phyloP scores from a whole-genome alignment of 1,140 invertebrate species.

The Rhyzopertha dominica region DNA sequence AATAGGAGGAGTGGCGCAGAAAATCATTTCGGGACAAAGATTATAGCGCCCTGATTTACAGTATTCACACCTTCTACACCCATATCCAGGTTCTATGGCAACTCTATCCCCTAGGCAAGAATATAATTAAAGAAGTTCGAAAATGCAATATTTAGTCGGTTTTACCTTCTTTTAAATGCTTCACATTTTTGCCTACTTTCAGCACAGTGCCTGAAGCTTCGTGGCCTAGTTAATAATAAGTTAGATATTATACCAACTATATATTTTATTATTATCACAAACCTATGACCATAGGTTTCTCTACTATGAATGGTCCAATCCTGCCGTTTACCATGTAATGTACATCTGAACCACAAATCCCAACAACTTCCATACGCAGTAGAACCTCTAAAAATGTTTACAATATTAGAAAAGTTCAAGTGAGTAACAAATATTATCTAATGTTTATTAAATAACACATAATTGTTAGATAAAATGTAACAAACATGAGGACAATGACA shows the following conservation, averaged over 20 bases:
- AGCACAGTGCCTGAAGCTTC: constrained; percentile 76
- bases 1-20: constrained; percentile 86
- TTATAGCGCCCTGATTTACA: constrained; percentile 90
- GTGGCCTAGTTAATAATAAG: constrained; percentile 53
- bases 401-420: constrained; percentile 8
- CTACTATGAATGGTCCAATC: constrained; percentile 78
- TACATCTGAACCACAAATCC: constrained; percentile 95
- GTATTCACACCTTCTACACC: constrained; percentile 76
- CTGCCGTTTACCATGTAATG: constrained; percentile 80
- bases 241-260: no score
- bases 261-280: constrained; percentile 8
- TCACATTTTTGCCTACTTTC: constrained; percentile 68
- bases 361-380: constrained; percentile 81
- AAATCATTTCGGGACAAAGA: constrained; percentile 78
- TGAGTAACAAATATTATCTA: constrained; percentile 5
- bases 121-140: neutral
- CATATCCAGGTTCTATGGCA: constrained; percentile 87
- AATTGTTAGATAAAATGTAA: neutral
- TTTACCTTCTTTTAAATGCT: constrained; percentile 59
- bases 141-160: constrained; percentile 2
- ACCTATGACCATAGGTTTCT: constrained; percentile 80
- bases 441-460: neutral
- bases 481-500: constrained; percentile 1
- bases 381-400: constrained; percentile 67
- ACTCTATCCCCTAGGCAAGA: constrained; percentile 76